phyloP scores from a whole-genome alignment of 2,888 invertebrate genomes.

The Neria commutata region DNA sequence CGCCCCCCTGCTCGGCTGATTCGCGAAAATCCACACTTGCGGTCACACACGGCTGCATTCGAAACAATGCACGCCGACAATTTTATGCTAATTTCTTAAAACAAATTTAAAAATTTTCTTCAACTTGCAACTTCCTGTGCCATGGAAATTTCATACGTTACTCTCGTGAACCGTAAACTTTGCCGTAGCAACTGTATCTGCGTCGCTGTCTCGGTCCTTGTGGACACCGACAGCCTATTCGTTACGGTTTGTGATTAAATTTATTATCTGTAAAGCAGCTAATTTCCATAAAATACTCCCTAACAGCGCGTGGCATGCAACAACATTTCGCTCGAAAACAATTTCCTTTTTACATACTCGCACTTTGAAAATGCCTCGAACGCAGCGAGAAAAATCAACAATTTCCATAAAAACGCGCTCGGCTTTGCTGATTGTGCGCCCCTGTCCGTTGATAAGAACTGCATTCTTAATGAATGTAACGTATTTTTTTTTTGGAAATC shows the following conservation, averaged over 20 bases:
- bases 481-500: slow-evolving; percentile 43
- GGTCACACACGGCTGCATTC: no score
- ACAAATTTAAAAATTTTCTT: background rate
- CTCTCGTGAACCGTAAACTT: background rate
- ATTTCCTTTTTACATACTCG: no score
- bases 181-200: background rate
- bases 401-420: background rate
- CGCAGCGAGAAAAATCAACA: slow-evolving; percentile 20
- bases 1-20: no score
- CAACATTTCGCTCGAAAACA: slow-evolving; percentile 8
- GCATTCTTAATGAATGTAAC: slow-evolving; percentile 51
- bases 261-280: background rate
- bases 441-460: slow-evolving; percentile 10
- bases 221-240: background rate
- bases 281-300: slow-evolving; percentile 12
- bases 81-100: background rate
- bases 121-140: background rate
- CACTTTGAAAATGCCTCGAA: background rate
- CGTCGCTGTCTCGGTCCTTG: no score
- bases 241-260: slow-evolving; percentile 16
- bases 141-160: background rate
- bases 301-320: slow-evolving; percentile 13
- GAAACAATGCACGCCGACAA: no score
- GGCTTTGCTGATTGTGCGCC: background rate
- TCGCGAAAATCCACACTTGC: no score